Percentiles rank a stretch among this genome's conserved stretches.
Evolutionary conservation across 2,113 vertebrate species (phyloP).

Genomic region (Ceyx cyanopectus): DNA sequence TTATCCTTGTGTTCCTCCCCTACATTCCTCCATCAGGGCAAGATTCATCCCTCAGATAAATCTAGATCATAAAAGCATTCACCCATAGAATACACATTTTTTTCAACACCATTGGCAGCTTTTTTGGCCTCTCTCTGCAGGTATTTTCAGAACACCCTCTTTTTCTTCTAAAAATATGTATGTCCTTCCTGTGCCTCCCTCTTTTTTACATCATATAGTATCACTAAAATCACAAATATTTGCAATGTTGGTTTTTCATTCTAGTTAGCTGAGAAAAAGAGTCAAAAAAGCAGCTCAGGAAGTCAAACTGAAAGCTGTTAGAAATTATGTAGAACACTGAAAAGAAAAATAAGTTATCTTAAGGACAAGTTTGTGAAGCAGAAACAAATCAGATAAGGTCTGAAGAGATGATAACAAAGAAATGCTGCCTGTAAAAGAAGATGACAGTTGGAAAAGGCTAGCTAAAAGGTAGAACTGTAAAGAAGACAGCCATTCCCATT

Average conservation of each 20-base stretch:
- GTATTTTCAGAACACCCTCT: conserved; percentile 14
- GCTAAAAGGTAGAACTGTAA: neutral
- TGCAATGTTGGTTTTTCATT: neutral
- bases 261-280: neutral
- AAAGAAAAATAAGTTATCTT: neutral
- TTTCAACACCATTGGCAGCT: neutral
- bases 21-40: neutral
- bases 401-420: neutral
- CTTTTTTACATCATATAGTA: neutral
- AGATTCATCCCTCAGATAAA: neutral
- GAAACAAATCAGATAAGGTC: neutral
- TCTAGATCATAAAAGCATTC: neutral
- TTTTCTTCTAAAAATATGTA: conserved; percentile 31
- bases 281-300: neutral
- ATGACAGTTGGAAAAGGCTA: neutral
- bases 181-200: conserved; percentile 29
- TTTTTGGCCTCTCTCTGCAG: neutral
- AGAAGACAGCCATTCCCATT: neutral
- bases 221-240: neutral
- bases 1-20: neutral
- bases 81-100: neutral
- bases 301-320: neutral
- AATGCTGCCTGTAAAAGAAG: neutral
- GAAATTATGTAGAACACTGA: neutral
- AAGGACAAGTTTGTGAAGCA: neutral